These are phyloP conservation scores for Diabrotica virgifera DNA, from an alignment of 1,140 invertebrate species.

Conservation along the genomic window DNA sequence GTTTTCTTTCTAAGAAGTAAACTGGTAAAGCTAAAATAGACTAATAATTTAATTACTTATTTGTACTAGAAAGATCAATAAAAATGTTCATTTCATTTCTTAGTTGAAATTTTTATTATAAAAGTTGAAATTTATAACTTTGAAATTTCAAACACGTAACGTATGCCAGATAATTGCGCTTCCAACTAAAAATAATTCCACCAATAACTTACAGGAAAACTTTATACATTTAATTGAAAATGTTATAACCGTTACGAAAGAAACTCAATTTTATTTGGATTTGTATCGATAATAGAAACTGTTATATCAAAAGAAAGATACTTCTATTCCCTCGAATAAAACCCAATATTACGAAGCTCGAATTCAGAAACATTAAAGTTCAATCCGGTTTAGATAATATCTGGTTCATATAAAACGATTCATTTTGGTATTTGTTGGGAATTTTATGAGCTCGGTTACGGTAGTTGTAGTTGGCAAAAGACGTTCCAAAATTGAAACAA, in stretches of 20 bases:
- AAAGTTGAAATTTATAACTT: no score
- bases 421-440: background rate
- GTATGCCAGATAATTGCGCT: no score
- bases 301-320: background rate
- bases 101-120: no score
- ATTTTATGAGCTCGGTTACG: background rate
- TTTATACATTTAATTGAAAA: no score
- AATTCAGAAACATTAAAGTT: constrained; percentile 3
- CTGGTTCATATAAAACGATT: background rate
- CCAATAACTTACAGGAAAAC: no score
- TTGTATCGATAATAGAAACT: background rate
- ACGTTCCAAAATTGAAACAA: background rate
- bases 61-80: no score
- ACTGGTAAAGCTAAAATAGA: no score
- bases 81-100: no score
- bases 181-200: no score
- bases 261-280: background rate
- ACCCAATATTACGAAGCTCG: background rate
- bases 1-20: no score
- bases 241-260: background rate
- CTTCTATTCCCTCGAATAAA: background rate
- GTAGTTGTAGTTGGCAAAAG: constrained; percentile 1
- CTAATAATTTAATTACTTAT: no score
- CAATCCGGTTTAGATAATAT: constrained; percentile 1
- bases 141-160: no score